Base-by-base conservation (phyloP, 1,140 invertebrate species). In the Parasteatoda tepidariorum region DNA sequence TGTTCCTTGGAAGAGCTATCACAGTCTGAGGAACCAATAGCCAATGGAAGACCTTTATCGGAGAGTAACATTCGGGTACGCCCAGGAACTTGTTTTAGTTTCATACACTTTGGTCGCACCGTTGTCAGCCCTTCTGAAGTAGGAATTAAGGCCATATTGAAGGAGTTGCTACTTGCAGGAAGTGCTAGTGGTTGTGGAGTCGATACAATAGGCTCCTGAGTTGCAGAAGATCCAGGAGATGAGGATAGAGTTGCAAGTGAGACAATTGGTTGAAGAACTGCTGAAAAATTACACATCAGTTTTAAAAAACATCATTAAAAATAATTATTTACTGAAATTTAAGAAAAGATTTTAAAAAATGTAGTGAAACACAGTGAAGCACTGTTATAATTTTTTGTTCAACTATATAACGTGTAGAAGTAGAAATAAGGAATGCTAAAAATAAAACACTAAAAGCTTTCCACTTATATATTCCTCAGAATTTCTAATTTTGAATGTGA, bases 111-210 rank as follows among this genome's bases (percentile, higher is more conserved):
- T n/a, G 83, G 83, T 3, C 67, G 26, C 0, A 84, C 61, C n/a
- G 83, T 68, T 26, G 81, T 62, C 24, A 74, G 22, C 0, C 81
- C 70, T 66, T 68, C 68, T 34, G 81, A 73, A 9, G 73, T 84
- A n/a, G 83, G 83, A 24, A 84, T 66, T 9, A 84, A 41, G 3
- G 83, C 83, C 83, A 84, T 76, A 24, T 70, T 71, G 18, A 38
- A 57, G 24, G 62, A 57, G n/a, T 30, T 83, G 31, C 70, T 59
- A 6, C 34, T 48, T 30, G 26, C 31, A 30, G 73, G n/a, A 15
- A 76, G 26, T 7, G 48, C 41, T 31, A 57, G n/a, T 48, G 24
- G 55, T 3, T 48, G 15, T 9, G 26, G 15, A 30, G 59, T 15
- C 4, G 76, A n/a, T 18, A 15, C 18, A 3, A 28, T 33, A n/a